These are phyloP conservation scores for Hozukius guyotensis DNA, from an alignment of 2,797 vertebrate genomes.

Conservation along the genomic window DNA sequence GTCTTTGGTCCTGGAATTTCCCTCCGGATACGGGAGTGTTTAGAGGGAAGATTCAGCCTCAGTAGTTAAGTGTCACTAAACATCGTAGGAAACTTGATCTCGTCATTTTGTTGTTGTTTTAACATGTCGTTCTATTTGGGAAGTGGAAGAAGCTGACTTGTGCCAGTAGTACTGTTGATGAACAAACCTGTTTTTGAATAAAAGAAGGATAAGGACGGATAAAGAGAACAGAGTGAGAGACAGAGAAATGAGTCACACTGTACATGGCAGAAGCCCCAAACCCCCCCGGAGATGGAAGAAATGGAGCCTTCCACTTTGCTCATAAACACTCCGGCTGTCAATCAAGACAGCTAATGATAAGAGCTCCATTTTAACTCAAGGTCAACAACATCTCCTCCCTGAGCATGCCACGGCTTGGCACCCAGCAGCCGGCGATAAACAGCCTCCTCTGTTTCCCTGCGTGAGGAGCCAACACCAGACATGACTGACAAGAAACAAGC, in stretches of 20 bases:
- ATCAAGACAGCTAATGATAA: conserved; percentile 74
- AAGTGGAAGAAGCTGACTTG: background rate
- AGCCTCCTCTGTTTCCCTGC: conserved; percentile 66
- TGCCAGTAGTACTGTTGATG: background rate
- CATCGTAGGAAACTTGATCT: background rate
- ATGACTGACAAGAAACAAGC: conserved; percentile 40
- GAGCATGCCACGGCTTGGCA: conserved; percentile 56
- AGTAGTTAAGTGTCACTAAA: background rate
- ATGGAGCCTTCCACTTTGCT: conserved; percentile 48
- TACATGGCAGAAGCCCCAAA: conserved; percentile 21
- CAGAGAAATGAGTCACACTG: conserved; percentile 33
- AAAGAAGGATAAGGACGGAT: background rate
- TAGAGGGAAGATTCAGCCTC: background rate
- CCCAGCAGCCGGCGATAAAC: conserved; percentile 57
- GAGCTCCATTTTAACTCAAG: conserved; percentile 72
- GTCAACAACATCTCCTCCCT: conserved; percentile 70
- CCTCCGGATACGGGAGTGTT: background rate
- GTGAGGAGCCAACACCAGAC: conserved; percentile 37
- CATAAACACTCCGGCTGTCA: conserved; percentile 70
- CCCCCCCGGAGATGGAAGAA: conserved; percentile 57
- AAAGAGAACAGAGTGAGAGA: background rate
- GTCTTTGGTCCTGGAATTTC: background rate
- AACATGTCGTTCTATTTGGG: conserved; percentile 3
- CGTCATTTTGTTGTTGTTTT: background rate
- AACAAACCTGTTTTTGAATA: conserved; percentile 11